Base-by-base conservation (phyloP, 1,140 invertebrate species). In the Megalonaias nervosa region DNA sequence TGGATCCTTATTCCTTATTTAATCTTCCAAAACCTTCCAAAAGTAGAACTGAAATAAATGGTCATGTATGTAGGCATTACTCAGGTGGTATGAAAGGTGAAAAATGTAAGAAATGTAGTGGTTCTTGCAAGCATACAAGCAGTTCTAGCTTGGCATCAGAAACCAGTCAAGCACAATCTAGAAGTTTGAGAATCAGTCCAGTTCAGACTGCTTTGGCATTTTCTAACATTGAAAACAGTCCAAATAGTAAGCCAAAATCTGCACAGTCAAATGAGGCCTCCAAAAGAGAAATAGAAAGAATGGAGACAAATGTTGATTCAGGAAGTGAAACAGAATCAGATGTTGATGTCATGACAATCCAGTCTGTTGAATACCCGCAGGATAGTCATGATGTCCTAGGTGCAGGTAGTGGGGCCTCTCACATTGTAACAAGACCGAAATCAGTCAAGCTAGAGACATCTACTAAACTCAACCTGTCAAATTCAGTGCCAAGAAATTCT, bases 1-100 rank as follows among this genome's bases (percentile, higher is more conserved):
- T 82, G 31, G 84, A 87, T 72, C 86, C 85, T 6, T 87, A 87
- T 65, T 79, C 85, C 2, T 67, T 87, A 15, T 87, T 87, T 65
- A 87, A 87, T 71, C 73, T 87, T 12, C 86, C 86, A 6, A 68
- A 65, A 48, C 68, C 79, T 48, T 31, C 38, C 38, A 71, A 78
- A 19, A 64, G 70, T 19, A 67, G 70, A 48, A 48, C 38, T 48
- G 38, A 48, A 48, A 48, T 48, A 48, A 48, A 48, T 48, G 38
- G 38, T 48, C 38, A 48, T 4, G 38, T 11, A 48, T 5, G 9
- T 48, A 48, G 38, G 11, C 38, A 48, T 48, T 48, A 48, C 38
- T 48, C 38, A 48, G 38, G 38, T 48, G 38, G 38, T 48, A 48
- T 48, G 6, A 48, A 48, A 48, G 38, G 38, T 48, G 38, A 48